Percentiles rank a stretch among this genome's conserved stretches.
These are phyloP conservation scores for Scolopax bukidnonensis DNA, from an alignment of 2,797 vertebrate species.

Conservation along the genomic window DNA sequence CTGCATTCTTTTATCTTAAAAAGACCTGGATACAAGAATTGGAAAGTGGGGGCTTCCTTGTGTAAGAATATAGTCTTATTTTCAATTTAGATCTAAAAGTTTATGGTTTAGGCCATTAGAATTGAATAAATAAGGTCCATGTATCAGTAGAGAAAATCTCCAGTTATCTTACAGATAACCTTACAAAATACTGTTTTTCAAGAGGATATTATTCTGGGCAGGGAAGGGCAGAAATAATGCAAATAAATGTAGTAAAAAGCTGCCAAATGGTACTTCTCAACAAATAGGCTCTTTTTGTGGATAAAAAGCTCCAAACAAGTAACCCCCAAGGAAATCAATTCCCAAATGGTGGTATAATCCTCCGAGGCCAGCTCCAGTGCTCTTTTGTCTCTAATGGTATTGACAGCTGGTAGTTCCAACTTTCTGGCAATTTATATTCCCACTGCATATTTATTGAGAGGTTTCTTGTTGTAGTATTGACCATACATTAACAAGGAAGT, in stretches of 20 bases:
- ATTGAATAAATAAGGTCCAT: not conserved
- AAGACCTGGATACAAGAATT: not conserved
- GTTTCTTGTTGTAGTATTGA: constrained; percentile 63
- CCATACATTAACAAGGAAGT: constrained; percentile 57
- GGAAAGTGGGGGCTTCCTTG: not conserved
- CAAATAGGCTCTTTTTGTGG: not conserved
- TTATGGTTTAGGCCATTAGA: not conserved
- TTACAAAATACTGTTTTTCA: not conserved
- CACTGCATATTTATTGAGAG: constrained; percentile 69
- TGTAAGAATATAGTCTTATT: not conserved
- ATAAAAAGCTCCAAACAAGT: not conserved
- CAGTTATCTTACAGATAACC: not conserved
- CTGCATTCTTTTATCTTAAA: not conserved
- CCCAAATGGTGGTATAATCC: constrained; percentile 52
- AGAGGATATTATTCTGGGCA: not conserved
- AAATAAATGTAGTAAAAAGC: not conserved
- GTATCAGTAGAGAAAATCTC: not conserved
- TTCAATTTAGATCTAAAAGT: not conserved
- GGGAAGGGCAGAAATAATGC: not conserved
- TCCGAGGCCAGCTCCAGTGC: not conserved
- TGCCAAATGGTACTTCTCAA: constrained; percentile 8
- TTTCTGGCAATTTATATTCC: constrained; percentile 63
- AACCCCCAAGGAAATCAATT: constrained; percentile 60
- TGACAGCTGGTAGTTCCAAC: constrained; percentile 70
- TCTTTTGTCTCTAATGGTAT: constrained; percentile 66